Evolutionary conservation across 2,797 vertebrate species (phyloP).

Genomic region (Sylvia borin): DNA sequence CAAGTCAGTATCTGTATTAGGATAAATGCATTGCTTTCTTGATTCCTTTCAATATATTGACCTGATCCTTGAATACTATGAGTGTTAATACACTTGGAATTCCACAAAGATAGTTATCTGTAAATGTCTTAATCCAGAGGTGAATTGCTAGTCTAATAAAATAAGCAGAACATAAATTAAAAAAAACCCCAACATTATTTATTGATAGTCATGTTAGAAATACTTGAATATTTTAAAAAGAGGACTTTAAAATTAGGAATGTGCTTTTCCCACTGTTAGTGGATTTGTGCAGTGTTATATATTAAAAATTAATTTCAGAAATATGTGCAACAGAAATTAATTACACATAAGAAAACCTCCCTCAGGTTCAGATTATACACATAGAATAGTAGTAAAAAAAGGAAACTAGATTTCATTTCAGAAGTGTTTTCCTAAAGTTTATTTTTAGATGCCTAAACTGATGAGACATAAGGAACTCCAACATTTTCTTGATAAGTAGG

Average conservation of each 20-base stretch:
- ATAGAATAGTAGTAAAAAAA: not conserved
- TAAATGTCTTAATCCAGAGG: not conserved
- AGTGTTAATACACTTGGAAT: not conserved
- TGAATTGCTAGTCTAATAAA: not conserved
- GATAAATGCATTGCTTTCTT: not conserved
- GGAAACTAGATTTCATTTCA: not conserved
- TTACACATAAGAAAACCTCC: not conserved
- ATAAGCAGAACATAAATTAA: not conserved
- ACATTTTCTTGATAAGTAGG: not conserved
- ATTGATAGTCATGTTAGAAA: not conserved
- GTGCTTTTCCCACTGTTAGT: not conserved
- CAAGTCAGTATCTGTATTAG: not conserved
- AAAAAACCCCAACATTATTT: not conserved
- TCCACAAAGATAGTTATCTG: not conserved
- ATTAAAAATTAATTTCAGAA: not conserved
- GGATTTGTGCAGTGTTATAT: not conserved
- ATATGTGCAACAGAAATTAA: not conserved
- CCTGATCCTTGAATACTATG: not conserved
- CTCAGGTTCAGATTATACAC: not conserved
- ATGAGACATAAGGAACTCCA: not conserved
- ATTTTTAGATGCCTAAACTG: not conserved
- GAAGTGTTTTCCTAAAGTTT: not conserved
- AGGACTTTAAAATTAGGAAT: not conserved
- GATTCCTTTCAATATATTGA: not conserved
- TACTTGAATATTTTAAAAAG: not conserved